Base-by-base conservation (phyloP, 2,113 vertebrate genomes). In the Hirundichthys speculiger region DNA sequence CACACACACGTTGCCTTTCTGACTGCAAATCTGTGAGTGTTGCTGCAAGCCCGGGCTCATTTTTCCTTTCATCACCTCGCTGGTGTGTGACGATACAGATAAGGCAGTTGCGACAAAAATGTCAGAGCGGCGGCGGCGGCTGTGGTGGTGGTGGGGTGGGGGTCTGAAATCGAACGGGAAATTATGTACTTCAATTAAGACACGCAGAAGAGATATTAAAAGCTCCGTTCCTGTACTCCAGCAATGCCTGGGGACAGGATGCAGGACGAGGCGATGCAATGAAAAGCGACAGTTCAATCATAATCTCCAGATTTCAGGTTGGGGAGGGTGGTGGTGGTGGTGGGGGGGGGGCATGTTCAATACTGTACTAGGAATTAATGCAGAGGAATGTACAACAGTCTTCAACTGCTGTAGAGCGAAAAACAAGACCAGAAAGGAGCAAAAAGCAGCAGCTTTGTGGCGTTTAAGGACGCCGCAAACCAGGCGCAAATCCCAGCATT, bases 181-280 rank as follows among this genome's bases (percentile, higher is more conserved):
- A 92, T 91, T 75, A 92, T 89, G 83, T 83, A 86, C 86, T 88
- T 88, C 90, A 86, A 90, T 91, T 92, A 90, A 89, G 87, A 88
- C 83, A 75, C 15, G 71, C 39, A 15, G 79, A 73, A 52, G 76
- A 89, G 71, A 90, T 88, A 84, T 88, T 86, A 87, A 87, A 90
- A 87, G 87, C 85, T 34, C 6, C 11, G 6, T 10, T 34, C 30
- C 30, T 72, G 77, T 79, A 85, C 68, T 84, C 64, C 69, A 18
- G 11, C 18, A 85, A 55, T 54, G 86, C 87, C 81, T 86, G 73
- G 80, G 80, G 89, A 80, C 53, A 84, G 71, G 58, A 83, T 73
- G 83, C 62, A 80, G 45, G 48, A 59, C 58, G 51, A 68, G 71
- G 64, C 71, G 49, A 72, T 49, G 77, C 70, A 79, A 86, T 80